Evolutionary conservation across 2,113 vertebrate species (phyloP).

Genomic region (Panthera uncia): DNA sequence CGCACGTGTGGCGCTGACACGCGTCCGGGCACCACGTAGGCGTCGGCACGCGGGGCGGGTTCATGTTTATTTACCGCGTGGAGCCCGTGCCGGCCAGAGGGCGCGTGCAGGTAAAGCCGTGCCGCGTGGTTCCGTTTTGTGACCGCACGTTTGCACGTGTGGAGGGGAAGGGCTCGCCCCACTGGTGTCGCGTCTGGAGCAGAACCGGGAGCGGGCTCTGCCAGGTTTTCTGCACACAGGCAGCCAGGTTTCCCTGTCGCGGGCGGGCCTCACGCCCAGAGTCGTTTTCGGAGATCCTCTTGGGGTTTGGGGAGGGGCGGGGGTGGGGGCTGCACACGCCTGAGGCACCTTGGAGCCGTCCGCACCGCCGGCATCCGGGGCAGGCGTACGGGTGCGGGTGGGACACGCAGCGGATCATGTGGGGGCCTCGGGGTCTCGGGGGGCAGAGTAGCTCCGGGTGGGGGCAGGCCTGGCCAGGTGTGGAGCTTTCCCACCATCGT

Average conservation of each 20-base stretch:
- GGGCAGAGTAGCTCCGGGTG: neutral
- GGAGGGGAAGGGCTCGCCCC: too few relatives aligned
- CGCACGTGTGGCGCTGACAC: neutral
- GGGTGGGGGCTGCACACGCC: neutral
- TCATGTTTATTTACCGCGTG: accelerated
- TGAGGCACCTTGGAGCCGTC: neutral
- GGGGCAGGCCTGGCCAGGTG: neutral
- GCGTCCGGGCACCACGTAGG: accelerated
- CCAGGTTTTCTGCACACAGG: too few relatives aligned
- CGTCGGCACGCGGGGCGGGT: accelerated
- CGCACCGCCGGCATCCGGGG: too few relatives aligned
- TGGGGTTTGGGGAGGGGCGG: neutral
- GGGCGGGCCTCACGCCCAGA: neutral
- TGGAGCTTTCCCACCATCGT: too few relatives aligned
- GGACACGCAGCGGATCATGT: too few relatives aligned
- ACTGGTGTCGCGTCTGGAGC: too few relatives aligned
- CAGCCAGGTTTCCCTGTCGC: too few relatives aligned
- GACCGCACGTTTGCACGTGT: too few relatives aligned
- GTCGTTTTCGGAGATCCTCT: neutral
- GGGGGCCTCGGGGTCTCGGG: neutral
- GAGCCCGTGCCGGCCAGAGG: neutral
- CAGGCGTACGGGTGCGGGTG: neutral
- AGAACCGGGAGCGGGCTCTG: too few relatives aligned
- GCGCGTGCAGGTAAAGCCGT: accelerated
- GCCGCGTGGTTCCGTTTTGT: neutral